A percentile compares a stretch with the other conserved stretches of the same genome.
Evolutionary conservation across 2,113 vertebrate species (phyloP).

Genomic region (Lota lota): DNA sequence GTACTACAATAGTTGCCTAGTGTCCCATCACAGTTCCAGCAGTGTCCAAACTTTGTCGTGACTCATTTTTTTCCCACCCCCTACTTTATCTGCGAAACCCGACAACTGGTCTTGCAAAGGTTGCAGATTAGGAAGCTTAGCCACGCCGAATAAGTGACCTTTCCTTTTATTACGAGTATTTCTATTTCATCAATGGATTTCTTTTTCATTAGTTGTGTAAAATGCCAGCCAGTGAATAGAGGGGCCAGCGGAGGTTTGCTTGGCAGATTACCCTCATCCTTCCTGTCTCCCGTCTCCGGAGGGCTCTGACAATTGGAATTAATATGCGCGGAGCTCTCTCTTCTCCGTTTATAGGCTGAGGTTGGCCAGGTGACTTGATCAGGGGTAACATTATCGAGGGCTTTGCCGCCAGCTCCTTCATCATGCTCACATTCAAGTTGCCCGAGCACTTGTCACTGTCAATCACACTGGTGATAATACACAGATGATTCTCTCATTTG

Average conservation of each 20-base stretch:
- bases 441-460: slow-evolving; percentile 98
- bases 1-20: background rate
- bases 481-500: slow-evolving; percentile 99
- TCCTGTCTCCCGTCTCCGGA: slow-evolving; percentile 20
- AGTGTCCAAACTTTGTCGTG: slow-evolving; percentile 52
- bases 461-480: slow-evolving; percentile 97
- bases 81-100: slow-evolving; percentile 71
- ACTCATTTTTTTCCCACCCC: slow-evolving; percentile 30
- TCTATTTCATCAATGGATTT: slow-evolving; percentile 82
- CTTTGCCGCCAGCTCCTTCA: slow-evolving; percentile 90
- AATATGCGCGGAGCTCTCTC: slow-evolving; percentile 83
- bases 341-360: slow-evolving; percentile 86
- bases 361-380: slow-evolving; percentile 92
- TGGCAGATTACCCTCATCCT: slow-evolving; percentile 51
- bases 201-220: slow-evolving; percentile 89
- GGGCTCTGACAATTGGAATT: slow-evolving; percentile 81
- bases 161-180: slow-evolving; percentile 99
- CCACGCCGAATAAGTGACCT: slow-evolving; percentile 87
- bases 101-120: slow-evolving; percentile 86
- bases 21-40: slow-evolving; percentile 44
- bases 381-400: slow-evolving; percentile 97
- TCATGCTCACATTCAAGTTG: slow-evolving; percentile 87
- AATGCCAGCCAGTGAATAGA: slow-evolving; percentile 83
- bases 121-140: slow-evolving; percentile 95
- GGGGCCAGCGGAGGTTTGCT: slow-evolving; percentile 48